Conservation (phyloP, 2,113 vertebrate genomes). For the Collichthys lucidus region DNA sequence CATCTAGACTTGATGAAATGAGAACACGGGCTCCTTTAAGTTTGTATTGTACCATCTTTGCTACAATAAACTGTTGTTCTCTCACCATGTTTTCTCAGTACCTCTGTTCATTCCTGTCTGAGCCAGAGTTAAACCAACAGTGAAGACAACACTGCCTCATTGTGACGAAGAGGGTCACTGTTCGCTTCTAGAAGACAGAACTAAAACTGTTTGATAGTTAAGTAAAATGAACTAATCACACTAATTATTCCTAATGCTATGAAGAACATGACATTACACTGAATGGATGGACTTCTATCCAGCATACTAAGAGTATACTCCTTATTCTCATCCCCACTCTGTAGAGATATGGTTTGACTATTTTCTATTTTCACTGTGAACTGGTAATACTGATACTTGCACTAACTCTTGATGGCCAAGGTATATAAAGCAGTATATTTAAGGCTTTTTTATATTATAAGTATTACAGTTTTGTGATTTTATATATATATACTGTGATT, state of each 20-base stretch:
- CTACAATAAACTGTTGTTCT: slow-evolving; percentile 16
- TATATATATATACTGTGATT: not conserved
- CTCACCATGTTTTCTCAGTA: not conserved
- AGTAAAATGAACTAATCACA: too few species aligned
- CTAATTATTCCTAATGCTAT: too few species aligned
- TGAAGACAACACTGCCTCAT: slow-evolving; percentile 51
- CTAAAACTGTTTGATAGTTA: not conserved
- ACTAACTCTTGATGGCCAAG: too few species aligned
- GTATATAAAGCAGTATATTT: too few species aligned
- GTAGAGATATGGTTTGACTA: too few species aligned
- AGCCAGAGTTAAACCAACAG: not conserved
- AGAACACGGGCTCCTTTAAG: not conserved
- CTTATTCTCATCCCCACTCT: too few species aligned
- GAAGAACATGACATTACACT: too few species aligned
- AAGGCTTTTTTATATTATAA: too few species aligned
- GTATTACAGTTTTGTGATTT: not conserved
- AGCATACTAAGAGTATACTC: too few species aligned
- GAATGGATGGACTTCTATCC: too few species aligned
- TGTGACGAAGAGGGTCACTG: slow-evolving; percentile 8
- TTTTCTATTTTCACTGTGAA: too few species aligned
- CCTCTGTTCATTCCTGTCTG: not conserved
- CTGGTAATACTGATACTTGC: too few species aligned
- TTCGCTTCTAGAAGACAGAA: not conserved
- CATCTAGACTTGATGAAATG: not conserved
- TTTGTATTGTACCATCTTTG: not conserved